Percentiles rank a stretch among this genome's conserved stretches.
Conservation (phyloP, 2,888 invertebrate genomes). For the Mesorhabditis sp. region DNA sequence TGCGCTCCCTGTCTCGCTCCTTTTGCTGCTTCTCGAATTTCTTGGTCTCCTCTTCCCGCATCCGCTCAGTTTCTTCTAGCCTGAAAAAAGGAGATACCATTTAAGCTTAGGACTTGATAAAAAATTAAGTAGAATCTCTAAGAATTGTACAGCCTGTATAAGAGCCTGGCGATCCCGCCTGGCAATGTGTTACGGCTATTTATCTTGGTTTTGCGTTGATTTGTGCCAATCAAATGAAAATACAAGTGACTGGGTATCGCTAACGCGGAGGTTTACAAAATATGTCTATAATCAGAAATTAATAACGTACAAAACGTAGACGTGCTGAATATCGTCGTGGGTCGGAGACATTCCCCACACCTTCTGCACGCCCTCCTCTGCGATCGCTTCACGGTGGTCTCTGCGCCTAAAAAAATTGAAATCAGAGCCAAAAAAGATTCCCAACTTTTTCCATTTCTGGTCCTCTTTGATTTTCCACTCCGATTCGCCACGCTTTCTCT, state of each 20-base stretch:
- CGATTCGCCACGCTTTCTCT: conserved; percentile 6
- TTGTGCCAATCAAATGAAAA: background rate
- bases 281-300: background rate
- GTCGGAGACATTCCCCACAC: conserved; percentile 41
- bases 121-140: background rate
- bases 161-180: background rate
- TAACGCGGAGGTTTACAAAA: background rate
- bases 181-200: background rate
- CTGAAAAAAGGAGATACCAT: conserved; percentile 5
- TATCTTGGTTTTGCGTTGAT: background rate
- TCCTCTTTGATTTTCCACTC: conserved; percentile 6
- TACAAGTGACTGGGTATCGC: background rate
- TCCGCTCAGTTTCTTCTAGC: conserved; percentile 33
- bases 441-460: conserved; percentile 1
- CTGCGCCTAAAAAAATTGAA: conserved; percentile 26
- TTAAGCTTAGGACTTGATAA: background rate
- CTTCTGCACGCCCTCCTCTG: conserved; percentile 18
- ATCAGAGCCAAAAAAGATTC: background rate
- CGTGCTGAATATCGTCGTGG: conserved; percentile 31
- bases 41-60: conserved; percentile 38
- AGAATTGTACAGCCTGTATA: background rate
- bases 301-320: conserved; percentile 25
- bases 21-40: conserved; percentile 27
- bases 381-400: conserved; percentile 24
- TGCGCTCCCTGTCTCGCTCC: conserved; percentile 31